A percentile compares a stretch with the other conserved stretches of the same genome.
Conservation (phyloP, 2,888 invertebrate species). For the Aquatica leii region DNA sequence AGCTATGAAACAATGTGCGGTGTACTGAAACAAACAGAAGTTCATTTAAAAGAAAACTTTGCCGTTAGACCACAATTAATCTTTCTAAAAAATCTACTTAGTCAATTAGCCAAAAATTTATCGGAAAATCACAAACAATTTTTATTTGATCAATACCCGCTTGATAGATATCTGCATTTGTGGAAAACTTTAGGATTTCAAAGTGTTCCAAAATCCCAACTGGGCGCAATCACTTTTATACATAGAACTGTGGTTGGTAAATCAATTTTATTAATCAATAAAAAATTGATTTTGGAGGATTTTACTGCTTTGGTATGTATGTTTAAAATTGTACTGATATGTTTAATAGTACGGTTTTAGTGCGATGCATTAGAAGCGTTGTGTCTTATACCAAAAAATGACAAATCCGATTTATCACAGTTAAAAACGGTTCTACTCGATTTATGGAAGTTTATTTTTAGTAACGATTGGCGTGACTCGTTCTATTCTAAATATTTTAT, state of each 20-base stretch:
- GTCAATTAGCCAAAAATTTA: constrained; percentile 41
- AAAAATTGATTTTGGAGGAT: constrained; percentile 31
- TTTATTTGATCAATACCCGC: constrained; percentile 33
- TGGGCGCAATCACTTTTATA: constrained; percentile 31
- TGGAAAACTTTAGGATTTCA: constrained; percentile 39
- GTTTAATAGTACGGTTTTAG: too few relatives aligned
- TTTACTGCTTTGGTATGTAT: constrained; percentile 33
- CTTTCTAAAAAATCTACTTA: constrained; percentile 42
- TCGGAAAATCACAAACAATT: constrained; percentile 30
- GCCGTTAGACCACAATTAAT: constrained; percentile 43
- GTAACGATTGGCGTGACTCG: too few relatives aligned
- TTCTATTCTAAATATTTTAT: too few relatives aligned
- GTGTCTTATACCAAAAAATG: too few relatives aligned
- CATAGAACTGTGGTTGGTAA: constrained; percentile 25
- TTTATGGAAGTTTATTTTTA: too few relatives aligned
- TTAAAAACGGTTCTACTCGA: too few relatives aligned
- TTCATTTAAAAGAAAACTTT: constrained; percentile 35
- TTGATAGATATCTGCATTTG: constrained; percentile 25
- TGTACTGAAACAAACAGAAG: constrained; percentile 22
- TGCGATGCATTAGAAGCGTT: too few relatives aligned
- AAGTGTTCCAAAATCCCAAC: constrained; percentile 27
- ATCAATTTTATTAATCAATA: constrained; percentile 21
- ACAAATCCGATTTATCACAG: too few relatives aligned
- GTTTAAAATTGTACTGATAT: too few relatives aligned
- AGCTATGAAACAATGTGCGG: not conserved